Percentiles rank a stretch among this genome's conserved stretches.
Conservation (phyloP, 2,113 vertebrate species). For the Chamaea fasciata region DNA sequence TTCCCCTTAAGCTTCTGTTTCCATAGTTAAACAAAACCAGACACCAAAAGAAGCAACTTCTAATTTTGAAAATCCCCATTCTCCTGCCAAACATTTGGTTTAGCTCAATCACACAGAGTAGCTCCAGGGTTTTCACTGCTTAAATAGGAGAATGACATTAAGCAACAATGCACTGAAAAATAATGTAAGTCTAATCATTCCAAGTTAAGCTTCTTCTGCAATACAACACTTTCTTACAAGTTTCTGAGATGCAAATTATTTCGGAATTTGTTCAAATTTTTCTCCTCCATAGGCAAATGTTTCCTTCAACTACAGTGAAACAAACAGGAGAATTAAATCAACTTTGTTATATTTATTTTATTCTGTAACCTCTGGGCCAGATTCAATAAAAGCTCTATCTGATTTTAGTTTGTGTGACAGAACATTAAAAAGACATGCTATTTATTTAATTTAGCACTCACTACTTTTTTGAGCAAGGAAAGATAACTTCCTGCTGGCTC, state of each 20-base stretch:
- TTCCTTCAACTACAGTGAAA: conserved; percentile 3
- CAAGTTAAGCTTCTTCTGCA: background rate
- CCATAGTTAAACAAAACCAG: conserved; percentile 40
- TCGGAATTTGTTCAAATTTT: background rate
- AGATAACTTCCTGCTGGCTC: conserved; percentile 62
- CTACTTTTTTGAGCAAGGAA: conserved; percentile 51
- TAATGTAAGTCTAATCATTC: background rate
- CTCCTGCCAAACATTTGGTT: conserved; percentile 40
- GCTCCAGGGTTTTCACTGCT: background rate
- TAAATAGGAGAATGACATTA: background rate
- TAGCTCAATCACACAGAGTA: background rate
- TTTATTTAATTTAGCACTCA: conserved; percentile 53
- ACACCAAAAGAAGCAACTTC: conserved; percentile 11
- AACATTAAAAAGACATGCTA: conserved; percentile 27
- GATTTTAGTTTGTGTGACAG: conserved; percentile 40
- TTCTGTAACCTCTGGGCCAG: background rate
- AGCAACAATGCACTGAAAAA: background rate
- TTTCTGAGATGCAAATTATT: background rate
- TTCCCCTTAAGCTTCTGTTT: conserved; percentile 1
- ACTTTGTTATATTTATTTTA: conserved; percentile 46
- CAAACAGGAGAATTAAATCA: conserved; percentile 23
- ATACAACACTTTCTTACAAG: background rate
- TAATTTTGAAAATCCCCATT: conserved; percentile 22
- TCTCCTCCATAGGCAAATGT: background rate
- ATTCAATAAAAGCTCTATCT: conserved; percentile 41